Evolutionary conservation across 2,888 invertebrate species (phyloP), one percentile per base, ranked within the genome.

Genomic region (Caenorhabditis zanzibari): DNA sequence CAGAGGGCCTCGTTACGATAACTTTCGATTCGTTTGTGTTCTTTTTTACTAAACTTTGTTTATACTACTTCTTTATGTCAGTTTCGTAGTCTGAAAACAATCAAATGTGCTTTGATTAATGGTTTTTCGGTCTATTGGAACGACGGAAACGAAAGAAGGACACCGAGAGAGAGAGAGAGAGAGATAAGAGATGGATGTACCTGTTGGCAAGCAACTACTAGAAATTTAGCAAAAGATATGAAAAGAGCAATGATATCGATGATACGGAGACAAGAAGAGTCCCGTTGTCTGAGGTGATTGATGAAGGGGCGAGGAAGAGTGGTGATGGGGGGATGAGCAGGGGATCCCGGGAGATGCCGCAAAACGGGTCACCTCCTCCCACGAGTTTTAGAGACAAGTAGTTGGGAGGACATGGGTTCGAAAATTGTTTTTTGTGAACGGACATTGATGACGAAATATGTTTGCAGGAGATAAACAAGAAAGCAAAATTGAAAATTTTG

Each of bases 291-390:
- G 68, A 73, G 66, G 73, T 72, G 73, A 80, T 72, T 72, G 73
- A 73, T 72, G 80, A 73, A 73, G 71, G 80, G 35, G 68, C 54
- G 58, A 69, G 38, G 54, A 38, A 19, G 52, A 26, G 68, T 52
- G 68, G 61, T 73, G 63, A 66, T 61, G 68, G 59, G 49, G 28
- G 54, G 22, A 66, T 66, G 79, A 59, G 64, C 49, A 52, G 76
- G 63, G 77, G 77, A 76, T 76, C 76, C 61, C 68, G 68, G 63
- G 61, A 66, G 56, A 69, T 59, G 69, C 69, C 61, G 69, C 69
- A 77, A 68, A 66, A 35, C 77, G 61, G 77, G 77, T 77, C 69
- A 77, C 28, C 68, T 58, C 77, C 69, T 71, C 77, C 77, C 77
- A 77, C 69, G 77, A 69, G 76, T 61, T 77, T 69, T 24, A 35